Base-by-base conservation (phyloP, 2,113 vertebrate genomes). In the Pica pica region DNA sequence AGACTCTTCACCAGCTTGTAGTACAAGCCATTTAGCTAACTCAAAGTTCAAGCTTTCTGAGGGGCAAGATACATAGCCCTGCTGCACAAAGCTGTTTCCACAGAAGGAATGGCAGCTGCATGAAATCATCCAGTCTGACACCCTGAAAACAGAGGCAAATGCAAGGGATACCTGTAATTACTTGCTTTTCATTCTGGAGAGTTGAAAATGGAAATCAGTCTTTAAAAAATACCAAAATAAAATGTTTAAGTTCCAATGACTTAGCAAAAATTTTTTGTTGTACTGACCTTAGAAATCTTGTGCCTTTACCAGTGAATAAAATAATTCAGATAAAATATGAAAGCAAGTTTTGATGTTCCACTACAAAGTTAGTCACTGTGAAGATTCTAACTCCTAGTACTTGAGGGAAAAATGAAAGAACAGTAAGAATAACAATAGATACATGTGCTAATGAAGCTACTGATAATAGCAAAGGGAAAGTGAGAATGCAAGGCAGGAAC, bases 111-210 rank as follows among this genome's bases (percentile, higher is more conserved):
- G 2, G 49, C 35, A 87, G 30, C 19, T 70, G 35, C 55, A 46
- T 20, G 39, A 65, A 86, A 46, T 37, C 0, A 0, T 19, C 42
- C 3, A 1, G 26, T 42, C 41, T 81, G 59, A 53, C 18, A 57
- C 42, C 41, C 41, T 12, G 3, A 68, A 82, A 71, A 13, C 16
- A 24, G 31, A 77, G 24, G 33, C 23, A 87, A 71, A 70, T 22
- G 11, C 0, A 1, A 89, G n/a, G n/a, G 35, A 74, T 50, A 39
- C 4, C n/a, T 41, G 9, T 30, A 63, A 21, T 31, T 50, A 17
- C 33, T 49, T 11, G 39, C 4, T 84, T 87, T 82, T 70, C 47
- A 47, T 33, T 59, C 13, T 28, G 16, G 31, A 69, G 55, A 83
- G 16, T 6, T 83, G 46, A 92, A 88, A 95, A 70, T 1, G 1